Conservation (phyloP, 1,140 invertebrate species). For the Sminthurides bifidus region DNA sequence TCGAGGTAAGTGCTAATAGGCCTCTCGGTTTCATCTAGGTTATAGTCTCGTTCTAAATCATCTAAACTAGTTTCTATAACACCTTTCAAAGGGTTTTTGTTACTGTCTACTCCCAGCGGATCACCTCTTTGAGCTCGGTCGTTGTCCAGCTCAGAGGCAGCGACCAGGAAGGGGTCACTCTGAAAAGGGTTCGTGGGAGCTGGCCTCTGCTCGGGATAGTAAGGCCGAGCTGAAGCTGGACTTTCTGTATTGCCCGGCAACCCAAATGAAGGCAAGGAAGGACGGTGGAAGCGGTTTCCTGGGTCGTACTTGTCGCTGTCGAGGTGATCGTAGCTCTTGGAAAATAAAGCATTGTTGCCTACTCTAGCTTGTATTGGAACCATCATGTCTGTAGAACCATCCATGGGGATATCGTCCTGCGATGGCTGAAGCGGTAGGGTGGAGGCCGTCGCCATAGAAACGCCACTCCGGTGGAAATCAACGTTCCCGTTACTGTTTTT, state of each 20-base stretch:
- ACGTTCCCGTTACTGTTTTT: slow-evolving; percentile 18
- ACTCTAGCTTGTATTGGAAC: too few relatives aligned
- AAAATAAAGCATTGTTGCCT: neutral
- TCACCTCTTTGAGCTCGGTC: neutral
- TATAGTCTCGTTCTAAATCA: slow-evolving; percentile 30
- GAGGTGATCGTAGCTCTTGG: slow-evolving; percentile 23
- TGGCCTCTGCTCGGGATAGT: slow-evolving; percentile 1
- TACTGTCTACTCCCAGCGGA: slow-evolving; percentile 10
- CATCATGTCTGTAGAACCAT: slow-evolving; percentile 10
- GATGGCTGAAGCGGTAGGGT: slow-evolving; percentile 20
- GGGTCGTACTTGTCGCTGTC: slow-evolving; percentile 4
- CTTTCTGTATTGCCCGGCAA: too few relatives aligned
- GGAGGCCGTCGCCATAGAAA: slow-evolving; percentile 28
- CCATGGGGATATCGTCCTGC: slow-evolving; percentile 2
- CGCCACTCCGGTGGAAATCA: slow-evolving; percentile 16
- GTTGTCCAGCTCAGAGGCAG: neutral
- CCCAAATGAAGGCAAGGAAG: slow-evolving; percentile 6
- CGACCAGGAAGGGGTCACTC: slow-evolving; percentile 2
- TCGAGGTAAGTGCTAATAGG: slow-evolving; percentile 29
- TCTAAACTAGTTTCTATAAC: slow-evolving; percentile 31
- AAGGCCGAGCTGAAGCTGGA: too few relatives aligned
- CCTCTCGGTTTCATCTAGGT: slow-evolving; percentile 28
- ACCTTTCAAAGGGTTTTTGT: neutral
- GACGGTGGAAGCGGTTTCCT: slow-evolving; percentile 7
- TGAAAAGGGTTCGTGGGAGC: neutral